Conservation (phyloP, 37 sponge, comb jelly and placozoan species). For the Theonella swinhoei region DNA sequence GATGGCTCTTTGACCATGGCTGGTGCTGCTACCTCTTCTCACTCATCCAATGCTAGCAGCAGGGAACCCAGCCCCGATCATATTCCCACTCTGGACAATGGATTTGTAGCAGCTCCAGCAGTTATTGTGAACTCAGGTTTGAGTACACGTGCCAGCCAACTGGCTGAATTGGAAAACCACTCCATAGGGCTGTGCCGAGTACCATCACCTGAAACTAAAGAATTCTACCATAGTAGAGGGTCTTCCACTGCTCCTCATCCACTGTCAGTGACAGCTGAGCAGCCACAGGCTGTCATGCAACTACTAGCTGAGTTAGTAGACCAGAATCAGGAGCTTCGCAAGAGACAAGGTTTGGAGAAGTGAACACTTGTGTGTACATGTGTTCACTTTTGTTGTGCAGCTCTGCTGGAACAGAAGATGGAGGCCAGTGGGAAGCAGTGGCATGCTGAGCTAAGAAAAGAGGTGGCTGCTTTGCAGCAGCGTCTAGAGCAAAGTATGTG, state of each 20-base stretch:
- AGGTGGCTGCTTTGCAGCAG: background rate
- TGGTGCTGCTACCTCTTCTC: background rate
- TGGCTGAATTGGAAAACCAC: background rate
- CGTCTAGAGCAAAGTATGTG: background rate
- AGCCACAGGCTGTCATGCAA: background rate
- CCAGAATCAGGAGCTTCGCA: background rate
- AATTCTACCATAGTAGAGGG: background rate
- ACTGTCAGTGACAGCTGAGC: background rate
- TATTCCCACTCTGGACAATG: background rate
- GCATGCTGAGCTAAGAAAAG: background rate
- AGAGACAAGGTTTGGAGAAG: background rate
- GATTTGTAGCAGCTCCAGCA: background rate
- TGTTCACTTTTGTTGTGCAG: background rate
- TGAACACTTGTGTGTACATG: background rate
- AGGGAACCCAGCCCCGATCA: background rate
- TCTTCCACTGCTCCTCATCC: background rate
- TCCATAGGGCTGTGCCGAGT: background rate
- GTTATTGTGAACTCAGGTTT: background rate
- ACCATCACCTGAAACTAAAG: background rate
- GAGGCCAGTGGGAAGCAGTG: background rate
- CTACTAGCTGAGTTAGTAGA: background rate
- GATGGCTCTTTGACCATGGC: background rate
- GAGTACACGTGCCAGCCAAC: background rate
- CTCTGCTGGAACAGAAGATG: background rate
- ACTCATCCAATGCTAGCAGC: background rate